Percentiles rank a stretch among this genome's conserved stretches.
phyloP scores from a whole-genome alignment of 2,113 vertebrate genomes.

The Lepus timidus region DNA sequence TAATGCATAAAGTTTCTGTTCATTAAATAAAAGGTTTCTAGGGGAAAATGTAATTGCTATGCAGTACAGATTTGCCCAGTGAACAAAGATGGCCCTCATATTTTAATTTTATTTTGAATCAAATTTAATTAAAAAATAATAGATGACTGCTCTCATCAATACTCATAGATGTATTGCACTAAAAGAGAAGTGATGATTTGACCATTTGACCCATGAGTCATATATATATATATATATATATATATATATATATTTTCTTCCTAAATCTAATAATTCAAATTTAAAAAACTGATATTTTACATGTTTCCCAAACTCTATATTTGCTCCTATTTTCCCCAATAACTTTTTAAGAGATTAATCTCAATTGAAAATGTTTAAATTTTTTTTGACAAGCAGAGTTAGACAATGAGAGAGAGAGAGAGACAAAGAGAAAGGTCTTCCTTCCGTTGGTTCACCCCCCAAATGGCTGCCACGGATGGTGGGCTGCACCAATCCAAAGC shows the following conservation, averaged over 20 bases:
- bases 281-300: neutral
- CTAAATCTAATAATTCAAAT: neutral
- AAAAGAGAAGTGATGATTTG: neutral
- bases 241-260: neutral
- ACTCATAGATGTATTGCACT: neutral
- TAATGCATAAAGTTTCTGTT: no score
- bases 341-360: neutral
- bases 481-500: no score
- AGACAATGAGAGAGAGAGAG: no score
- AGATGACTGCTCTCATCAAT: neutral
- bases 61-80: neutral
- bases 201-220: neutral
- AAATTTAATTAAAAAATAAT: neutral
- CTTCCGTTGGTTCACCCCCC: no score
- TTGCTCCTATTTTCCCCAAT: neutral
- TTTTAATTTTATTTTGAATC: slow-evolving; percentile 10
- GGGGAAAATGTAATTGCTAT: neutral
- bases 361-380: neutral
- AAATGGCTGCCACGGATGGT: no score
- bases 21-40: no score
- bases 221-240: no score
- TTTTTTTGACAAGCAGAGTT: no score
- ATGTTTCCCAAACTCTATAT: neutral
- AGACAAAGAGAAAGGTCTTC: no score
- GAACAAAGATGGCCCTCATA: neutral